phyloP scores from a whole-genome alignment of 2,888 invertebrate genomes.

The Ceraclea dissimilis region DNA sequence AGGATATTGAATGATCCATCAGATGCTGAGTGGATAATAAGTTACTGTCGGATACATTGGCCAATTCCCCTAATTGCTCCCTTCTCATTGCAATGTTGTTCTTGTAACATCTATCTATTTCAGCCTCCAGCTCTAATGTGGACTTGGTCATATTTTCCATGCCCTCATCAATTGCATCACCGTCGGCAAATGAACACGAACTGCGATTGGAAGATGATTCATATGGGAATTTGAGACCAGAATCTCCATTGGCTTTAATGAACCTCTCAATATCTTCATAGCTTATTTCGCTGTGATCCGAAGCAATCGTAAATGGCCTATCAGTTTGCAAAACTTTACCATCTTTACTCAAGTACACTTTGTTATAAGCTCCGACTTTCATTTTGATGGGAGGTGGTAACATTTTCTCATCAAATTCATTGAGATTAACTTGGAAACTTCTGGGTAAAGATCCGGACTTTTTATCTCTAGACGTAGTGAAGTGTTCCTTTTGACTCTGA shows the following conservation, averaged over 20 bases:
- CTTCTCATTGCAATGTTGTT: slow-evolving; percentile 41
- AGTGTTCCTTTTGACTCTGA: slow-evolving; percentile 60
- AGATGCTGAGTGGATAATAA: slow-evolving; percentile 36
- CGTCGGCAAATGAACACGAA: slow-evolving; percentile 28
- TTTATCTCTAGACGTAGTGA: slow-evolving; percentile 56
- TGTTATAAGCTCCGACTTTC: slow-evolving; percentile 41
- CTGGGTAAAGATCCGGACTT: slow-evolving; percentile 73
- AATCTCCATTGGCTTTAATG: slow-evolving; percentile 39
- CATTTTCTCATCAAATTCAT: slow-evolving; percentile 44
- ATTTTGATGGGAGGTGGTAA: slow-evolving; percentile 40
- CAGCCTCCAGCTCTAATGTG: slow-evolving; percentile 44
- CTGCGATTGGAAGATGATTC: slow-evolving; percentile 29
- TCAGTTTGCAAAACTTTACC: slow-evolving; percentile 55
- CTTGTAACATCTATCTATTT: slow-evolving; percentile 47
- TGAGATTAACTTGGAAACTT: slow-evolving; percentile 63
- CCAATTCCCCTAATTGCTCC: slow-evolving; percentile 30
- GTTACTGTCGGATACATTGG: slow-evolving; percentile 35
- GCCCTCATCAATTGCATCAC: slow-evolving; percentile 34
- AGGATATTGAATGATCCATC: slow-evolving; percentile 47
- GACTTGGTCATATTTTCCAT: slow-evolving; percentile 42
- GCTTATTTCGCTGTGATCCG: slow-evolving; percentile 62
- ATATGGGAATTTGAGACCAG: slow-evolving; percentile 38
- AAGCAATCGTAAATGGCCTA: slow-evolving; percentile 63
- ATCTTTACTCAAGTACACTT: slow-evolving; percentile 51
- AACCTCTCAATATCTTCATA: slow-evolving; percentile 59